phyloP scores from a whole-genome alignment of 2,888 invertebrate species.

The Plusia festucae region DNA sequence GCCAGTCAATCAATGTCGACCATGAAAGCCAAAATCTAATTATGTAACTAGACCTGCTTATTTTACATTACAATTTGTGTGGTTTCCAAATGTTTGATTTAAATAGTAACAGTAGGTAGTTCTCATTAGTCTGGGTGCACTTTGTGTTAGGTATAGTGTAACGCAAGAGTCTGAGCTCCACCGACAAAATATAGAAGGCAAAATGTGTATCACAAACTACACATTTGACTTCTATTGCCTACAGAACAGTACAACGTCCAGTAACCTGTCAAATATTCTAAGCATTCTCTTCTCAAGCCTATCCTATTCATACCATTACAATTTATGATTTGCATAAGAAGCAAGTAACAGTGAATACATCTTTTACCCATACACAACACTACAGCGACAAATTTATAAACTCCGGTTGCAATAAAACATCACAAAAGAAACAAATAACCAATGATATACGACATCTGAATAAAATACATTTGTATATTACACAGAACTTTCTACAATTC shows the following conservation, averaged over 20 bases:
- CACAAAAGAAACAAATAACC: slow-evolving; percentile 57
- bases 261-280: background rate
- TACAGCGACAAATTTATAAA: slow-evolving; percentile 54
- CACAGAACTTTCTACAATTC: slow-evolving; percentile 65
- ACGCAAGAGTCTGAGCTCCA: background rate
- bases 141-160: too few species aligned
- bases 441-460: slow-evolving; percentile 51
- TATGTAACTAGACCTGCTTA: too few species aligned
- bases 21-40: too few species aligned
- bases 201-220: background rate
- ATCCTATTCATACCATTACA: slow-evolving; percentile 15
- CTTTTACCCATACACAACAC: slow-evolving; percentile 29
- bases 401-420: slow-evolving; percentile 57
- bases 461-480: slow-evolving; percentile 56
- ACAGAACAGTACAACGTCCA: background rate
- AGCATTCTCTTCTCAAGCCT: slow-evolving; percentile 21
- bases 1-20: too few species aligned
- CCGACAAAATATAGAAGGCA: background rate
- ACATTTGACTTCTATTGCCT: background rate
- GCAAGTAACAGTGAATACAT: slow-evolving; percentile 32
- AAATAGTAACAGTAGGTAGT: too few species aligned
- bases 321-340: slow-evolving; percentile 49
- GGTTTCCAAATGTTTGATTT: too few species aligned
- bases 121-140: too few species aligned
- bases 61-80: too few species aligned